Evolutionary conservation across 2,888 invertebrate species (phyloP), one percentile per base, ranked within the genome.

Genomic region (Capitulum mitella): DNA sequence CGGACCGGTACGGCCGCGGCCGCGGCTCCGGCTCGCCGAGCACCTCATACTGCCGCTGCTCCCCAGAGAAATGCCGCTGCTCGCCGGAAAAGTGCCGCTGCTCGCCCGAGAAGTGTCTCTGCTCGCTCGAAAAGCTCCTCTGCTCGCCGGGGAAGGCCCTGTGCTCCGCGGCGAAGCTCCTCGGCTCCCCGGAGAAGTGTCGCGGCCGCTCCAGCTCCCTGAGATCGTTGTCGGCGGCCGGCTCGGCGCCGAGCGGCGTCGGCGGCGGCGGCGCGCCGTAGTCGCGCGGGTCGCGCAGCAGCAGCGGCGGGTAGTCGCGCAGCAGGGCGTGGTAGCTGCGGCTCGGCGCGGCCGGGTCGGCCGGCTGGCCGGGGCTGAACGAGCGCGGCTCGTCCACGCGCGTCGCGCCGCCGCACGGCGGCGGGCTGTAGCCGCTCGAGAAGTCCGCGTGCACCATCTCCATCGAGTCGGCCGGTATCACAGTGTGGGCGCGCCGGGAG

Each of bases 371-470:
- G 58, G 0, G n/a, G 58, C 29, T 6, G 37, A 16, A 70, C 22
- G 37, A 6, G 26, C 40, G 37, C 26, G 22, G 8, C 10, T 70
- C 70, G 5, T 70, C 37, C 1, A 5, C 43, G 43, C 70, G 70
- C 70, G 70, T 37, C 6, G 70, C 40, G 6, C 70, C 70, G 37
- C 26, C 70, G 26, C 70, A 70, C 22, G 37, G 70, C 40, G 70
- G 70, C 26, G 70, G 70, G 22, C 37, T 40, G 70, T 70, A 70
- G 0, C 70, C 70, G 26, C 37, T 29, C 40, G 40, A 22, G 22
- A 70, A 70, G 70, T 70, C 70, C 40, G 29, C 14, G 70, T 70
- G 70, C 14, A 70, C 70, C 70, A 70, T 70, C 70, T 70, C 70
- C 70, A 70, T 70, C 3, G 70, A 70, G 40, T 22, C 40, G 14